Evolutionary conservation across 2,797 vertebrate genomes (phyloP), one percentile per base, ranked within the genome.

Genomic region (Astyanax mexicanus): DNA sequence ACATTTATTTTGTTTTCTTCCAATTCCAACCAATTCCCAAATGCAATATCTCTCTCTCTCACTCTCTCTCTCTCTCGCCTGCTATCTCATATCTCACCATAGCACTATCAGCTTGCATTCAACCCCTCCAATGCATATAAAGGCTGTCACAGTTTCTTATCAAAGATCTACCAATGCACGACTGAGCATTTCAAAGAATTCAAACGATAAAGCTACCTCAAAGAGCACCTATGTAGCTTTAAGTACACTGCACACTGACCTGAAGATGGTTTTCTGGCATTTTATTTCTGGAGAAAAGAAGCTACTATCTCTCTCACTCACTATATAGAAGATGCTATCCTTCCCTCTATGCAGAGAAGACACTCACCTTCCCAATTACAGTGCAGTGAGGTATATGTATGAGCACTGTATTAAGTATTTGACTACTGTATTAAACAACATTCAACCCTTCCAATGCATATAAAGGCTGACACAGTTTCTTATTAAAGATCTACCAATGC

Each of bases 31-130:
- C 21, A 66, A 68, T 49, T 42, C 57, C 7, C 52, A 58, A 32
- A 32, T 58, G 40, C 60, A 72, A 49, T 49, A 58, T 35, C 12
- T 32, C 27, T 47, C 40, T 51, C 51, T 19, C 25, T 32, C 29
- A 5, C 29, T 5, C 29, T 2, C 5, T n/a, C n/a, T n/a, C n/a
- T n/a, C n/a, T n/a, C n/a, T n/a, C n/a, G n/a, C n/a, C n/a, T n/a
- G n/a, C n/a, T n/a, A n/a, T n/a, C n/a, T n/a, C 29, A 32, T 66
- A 78, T 72, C 60, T 72, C 51, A 42, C 23, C 23, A 49, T 21
- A 51, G 35, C 52, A 47, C 40, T 9, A 52, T 78, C 51, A 57
- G n/a, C 32, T 68, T 65, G 37, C 52, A 62, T 1, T n/a, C 8
- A 27, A 15, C 27, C 32, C 25, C 65, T 65, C 40, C 38, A 42